Base-by-base conservation (phyloP, 2,888 invertebrate genomes). In the Apodemia mormo region DNA sequence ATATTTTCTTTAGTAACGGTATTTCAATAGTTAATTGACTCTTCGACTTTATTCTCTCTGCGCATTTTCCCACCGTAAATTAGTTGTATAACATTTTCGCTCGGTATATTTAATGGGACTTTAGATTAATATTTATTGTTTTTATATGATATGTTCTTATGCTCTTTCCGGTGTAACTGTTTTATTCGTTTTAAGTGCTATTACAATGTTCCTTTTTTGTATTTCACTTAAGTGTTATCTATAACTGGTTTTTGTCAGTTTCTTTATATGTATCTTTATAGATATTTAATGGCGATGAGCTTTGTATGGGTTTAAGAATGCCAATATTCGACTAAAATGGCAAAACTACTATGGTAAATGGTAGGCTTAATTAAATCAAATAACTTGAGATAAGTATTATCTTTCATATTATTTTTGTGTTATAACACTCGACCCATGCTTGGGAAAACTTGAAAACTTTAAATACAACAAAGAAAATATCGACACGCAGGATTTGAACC, bases 61-160 rank as follows among this genome's bases (percentile, higher is more conserved):
- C 12, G 49, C 49, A 12, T 49, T 14, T 49, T 49, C 49, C 49
- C 49, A 49, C 33, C 9, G 61, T 61, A 61, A 61, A 61, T 61
- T 30, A 12, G 33, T 61, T 61, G 29, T 61, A 30, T 61, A 30
- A 6, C 30, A 61, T 30, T 61, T 22, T 61, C 61, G 29, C 12
- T 22, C 30, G 30, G 10, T 2, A 14, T 30, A 33, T 29, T 61
- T 33, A 61, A 33, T 30, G 14, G 30, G 10, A 30, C 33, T 49
- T 49, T 61, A 30, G 33, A 61, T 61, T 61, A 29, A 33, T 29
- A 30, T 61, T 61, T 61, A 61, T 61, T 61, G 61, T 61, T 33
- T 61, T 61, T 29, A 61, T 33, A 61, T 61, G 33, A 61, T 33
- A 30, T 61, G 7, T 61, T 30, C 12, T 33, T 61, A 29, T 30